phyloP scores from a whole-genome alignment of 1,140 invertebrate species.

The Berghia stephanieae region DNA sequence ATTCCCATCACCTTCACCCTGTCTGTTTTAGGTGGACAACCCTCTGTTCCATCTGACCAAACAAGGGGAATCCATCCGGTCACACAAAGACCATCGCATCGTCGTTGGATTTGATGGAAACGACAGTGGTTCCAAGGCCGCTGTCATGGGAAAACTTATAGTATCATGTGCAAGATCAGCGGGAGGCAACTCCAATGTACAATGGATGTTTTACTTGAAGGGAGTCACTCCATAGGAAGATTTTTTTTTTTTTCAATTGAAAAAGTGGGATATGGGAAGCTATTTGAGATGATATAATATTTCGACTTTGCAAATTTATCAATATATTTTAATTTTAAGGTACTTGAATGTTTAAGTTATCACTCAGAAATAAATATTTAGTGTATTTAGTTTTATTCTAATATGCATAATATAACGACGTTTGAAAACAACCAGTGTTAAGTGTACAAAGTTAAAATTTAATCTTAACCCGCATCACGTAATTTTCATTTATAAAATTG shows the following conservation, averaged over 20 bases:
- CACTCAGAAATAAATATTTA: neutral
- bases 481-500: too few species aligned
- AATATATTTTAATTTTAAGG: neutral
- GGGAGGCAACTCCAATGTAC: conserved; percentile 56
- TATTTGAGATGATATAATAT: neutral
- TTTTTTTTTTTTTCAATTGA: conserved; percentile 15
- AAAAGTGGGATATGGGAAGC: neutral
- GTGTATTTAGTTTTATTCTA: neutral
- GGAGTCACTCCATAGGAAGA: conserved; percentile 53
- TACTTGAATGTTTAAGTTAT: neutral
- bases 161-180: conserved; percentile 63
- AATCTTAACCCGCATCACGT: too few species aligned
- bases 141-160: conserved; percentile 66
- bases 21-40: conserved; percentile 59
- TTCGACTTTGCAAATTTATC: neutral
- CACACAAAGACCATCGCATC: conserved; percentile 64
- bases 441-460: too few species aligned
- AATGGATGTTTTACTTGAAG: conserved; percentile 68
- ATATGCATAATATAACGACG: neutral
- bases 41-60: conserved; percentile 65
- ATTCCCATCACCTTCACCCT: too few species aligned
- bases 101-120: conserved; percentile 66
- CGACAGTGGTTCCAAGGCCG: conserved; percentile 58
- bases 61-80: conserved; percentile 60
- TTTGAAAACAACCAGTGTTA: neutral